phyloP scores from a whole-genome alignment of 2,888 invertebrate genomes.

The Pemphredon lugubris region DNA sequence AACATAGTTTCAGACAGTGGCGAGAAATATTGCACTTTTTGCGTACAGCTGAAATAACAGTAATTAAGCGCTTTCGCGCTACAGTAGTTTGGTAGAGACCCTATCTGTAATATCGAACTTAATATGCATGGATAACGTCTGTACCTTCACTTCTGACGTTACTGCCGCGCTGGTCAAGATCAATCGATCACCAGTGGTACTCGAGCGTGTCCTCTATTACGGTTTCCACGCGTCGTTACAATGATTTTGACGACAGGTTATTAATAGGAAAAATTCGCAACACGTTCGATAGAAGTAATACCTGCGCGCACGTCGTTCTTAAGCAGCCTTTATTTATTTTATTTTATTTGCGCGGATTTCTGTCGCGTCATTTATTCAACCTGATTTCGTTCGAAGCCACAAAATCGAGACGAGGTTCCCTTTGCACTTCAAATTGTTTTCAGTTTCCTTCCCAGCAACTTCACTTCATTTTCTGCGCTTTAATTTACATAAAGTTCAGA shows the following conservation, averaged over 20 bases:
- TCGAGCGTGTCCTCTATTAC: constrained; percentile 32
- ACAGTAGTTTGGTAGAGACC: constrained; percentile 38
- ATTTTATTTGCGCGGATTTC: too few relatives aligned
- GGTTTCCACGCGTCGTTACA: constrained; percentile 9
- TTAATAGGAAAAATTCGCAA: constrained; percentile 10
- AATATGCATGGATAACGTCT: constrained; percentile 15
- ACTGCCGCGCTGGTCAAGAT: constrained; percentile 41
- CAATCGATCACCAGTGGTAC: constrained; percentile 42
- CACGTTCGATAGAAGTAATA: too few relatives aligned
- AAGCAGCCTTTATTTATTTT: too few relatives aligned
- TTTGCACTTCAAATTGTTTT: too few relatives aligned
- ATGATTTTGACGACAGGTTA: constrained; percentile 22
- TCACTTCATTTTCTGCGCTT: too few relatives aligned
- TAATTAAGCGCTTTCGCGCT: constrained; percentile 56
- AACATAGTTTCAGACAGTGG: constrained; percentile 41
- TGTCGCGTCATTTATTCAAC: too few relatives aligned
- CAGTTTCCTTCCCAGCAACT: too few relatives aligned
- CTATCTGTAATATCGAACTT: constrained; percentile 21
- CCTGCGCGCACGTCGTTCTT: too few relatives aligned
- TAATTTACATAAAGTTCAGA: too few relatives aligned
- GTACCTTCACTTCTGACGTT: constrained; percentile 23
- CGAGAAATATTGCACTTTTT: constrained; percentile 33
- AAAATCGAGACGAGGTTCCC: too few relatives aligned
- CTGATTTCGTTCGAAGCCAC: too few relatives aligned
- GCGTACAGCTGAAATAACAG: constrained; percentile 23